Percentiles rank a stretch among this genome's conserved stretches.
Conservation (phyloP, 2,888 invertebrate genomes). For the Rhimphoctona megacephalus region DNA sequence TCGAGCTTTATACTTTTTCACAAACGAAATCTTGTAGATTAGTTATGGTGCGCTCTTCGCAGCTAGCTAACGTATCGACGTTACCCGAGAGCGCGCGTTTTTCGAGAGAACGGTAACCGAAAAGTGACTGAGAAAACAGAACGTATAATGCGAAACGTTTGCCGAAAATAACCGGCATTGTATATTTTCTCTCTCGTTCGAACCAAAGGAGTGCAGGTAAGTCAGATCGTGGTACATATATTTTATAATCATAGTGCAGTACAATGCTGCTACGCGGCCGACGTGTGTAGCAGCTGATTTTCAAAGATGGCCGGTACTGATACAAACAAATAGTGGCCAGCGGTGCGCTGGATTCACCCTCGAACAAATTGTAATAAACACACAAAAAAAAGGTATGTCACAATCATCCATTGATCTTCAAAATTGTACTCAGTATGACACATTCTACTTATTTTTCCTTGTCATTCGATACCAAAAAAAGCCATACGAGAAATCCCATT, state of each 20-base stretch:
- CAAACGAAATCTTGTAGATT: not conserved
- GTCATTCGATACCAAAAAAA: constrained; percentile 1
- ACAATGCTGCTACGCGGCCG: constrained; percentile 49
- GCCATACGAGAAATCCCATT: not conserved
- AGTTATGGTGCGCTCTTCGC: too few relatives aligned
- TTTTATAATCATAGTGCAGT: constrained; percentile 42
- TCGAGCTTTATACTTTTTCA: not conserved
- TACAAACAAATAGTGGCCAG: constrained; percentile 78
- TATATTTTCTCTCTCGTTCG: constrained; percentile 32
- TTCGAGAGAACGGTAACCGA: not conserved
- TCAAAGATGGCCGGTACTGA: constrained; percentile 78
- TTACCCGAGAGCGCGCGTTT: not conserved
- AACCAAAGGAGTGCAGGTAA: constrained; percentile 52
- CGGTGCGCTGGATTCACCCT: constrained; percentile 68
- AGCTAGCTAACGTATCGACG: constrained; percentile 48
- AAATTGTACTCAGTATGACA: not conserved
- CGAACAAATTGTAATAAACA: constrained; percentile 53
- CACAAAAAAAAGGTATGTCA: constrained; percentile 55
- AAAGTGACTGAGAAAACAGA: constrained; percentile 7
- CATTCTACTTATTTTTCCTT: constrained; percentile 2
- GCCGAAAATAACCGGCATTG: not conserved
- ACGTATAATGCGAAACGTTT: not conserved
- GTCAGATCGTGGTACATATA: constrained; percentile 17
- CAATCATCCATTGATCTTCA: not conserved
- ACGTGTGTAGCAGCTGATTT: constrained; percentile 75